phyloP scores from a whole-genome alignment of 1,140 invertebrate species.

The Drosophila subobscura region DNA sequence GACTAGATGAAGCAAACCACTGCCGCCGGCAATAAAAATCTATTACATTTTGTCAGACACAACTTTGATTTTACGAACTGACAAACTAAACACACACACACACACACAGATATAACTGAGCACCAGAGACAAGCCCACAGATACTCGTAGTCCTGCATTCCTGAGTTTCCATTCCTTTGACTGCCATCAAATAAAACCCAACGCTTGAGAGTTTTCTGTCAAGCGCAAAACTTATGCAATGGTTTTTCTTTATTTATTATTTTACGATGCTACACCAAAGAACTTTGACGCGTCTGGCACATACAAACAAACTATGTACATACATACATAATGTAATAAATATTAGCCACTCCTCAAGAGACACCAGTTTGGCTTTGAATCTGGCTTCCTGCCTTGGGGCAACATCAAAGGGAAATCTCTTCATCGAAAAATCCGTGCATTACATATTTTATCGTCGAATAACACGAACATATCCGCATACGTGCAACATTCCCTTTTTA shows the following conservation, averaged over 20 bases:
- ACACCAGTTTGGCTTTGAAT: slow-evolving; percentile 16
- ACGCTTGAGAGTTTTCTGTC: slow-evolving; percentile 43
- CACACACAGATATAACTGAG: slow-evolving; percentile 6
- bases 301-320: too few species aligned
- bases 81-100: slow-evolving; percentile 52
- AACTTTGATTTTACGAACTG: slow-evolving; percentile 77
- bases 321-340: slow-evolving; percentile 52
- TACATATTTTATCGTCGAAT: background rate
- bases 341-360: slow-evolving; percentile 18
- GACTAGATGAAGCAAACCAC: slow-evolving; percentile 52
- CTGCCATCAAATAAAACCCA: slow-evolving; percentile 42
- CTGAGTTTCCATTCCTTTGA: slow-evolving; percentile 19
- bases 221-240: slow-evolving; percentile 54
- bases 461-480: too few species aligned
- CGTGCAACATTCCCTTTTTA: too few species aligned
- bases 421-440: slow-evolving; percentile 4
- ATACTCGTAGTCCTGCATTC: background rate
- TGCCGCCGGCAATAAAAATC: slow-evolving; percentile 66
- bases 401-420: slow-evolving; percentile 53
- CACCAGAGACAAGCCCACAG: slow-evolving; percentile 26
- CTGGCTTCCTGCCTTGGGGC: background rate
- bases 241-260: slow-evolving; percentile 4
- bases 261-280: slow-evolving; percentile 41
- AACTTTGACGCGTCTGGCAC: slow-evolving; percentile 14
- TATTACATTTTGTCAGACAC: slow-evolving; percentile 66